Conservation (phyloP, 1,140 invertebrate species). For the Penaeus japonicus region DNA sequence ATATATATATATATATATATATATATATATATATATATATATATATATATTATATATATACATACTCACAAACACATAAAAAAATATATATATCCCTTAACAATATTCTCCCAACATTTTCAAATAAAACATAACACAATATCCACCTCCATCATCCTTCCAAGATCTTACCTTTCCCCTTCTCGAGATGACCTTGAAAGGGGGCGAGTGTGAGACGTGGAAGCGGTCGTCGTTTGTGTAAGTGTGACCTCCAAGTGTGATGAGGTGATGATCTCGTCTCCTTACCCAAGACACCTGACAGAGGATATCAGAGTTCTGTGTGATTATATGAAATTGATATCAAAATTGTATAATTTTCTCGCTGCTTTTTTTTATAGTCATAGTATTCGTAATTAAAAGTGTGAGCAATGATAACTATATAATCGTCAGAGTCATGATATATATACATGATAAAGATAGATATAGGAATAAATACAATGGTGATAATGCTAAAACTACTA, state of each 20-base stretch:
- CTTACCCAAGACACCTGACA: constrained; percentile 78
- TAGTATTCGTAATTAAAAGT: too few relatives aligned
- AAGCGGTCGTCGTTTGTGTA: constrained; percentile 87
- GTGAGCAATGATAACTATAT: too few relatives aligned
- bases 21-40: neutral
- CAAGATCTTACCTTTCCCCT: constrained; percentile 7
- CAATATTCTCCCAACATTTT: neutral
- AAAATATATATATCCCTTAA: too few relatives aligned
- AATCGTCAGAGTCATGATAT: too few relatives aligned
- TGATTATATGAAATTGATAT: too few relatives aligned
- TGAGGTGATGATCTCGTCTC: constrained; percentile 79
- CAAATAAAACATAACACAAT: neutral
- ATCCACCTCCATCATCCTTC: neutral
- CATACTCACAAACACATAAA: too few relatives aligned
- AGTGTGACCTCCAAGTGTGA: constrained; percentile 82
- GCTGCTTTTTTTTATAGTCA: too few relatives aligned
- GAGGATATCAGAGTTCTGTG: too few relatives aligned
- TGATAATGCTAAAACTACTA: too few relatives aligned
- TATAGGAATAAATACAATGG: too few relatives aligned
- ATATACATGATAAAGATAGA: too few relatives aligned
- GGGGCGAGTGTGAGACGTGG: constrained; percentile 64
- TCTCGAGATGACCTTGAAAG: constrained; percentile 16
- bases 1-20: neutral
- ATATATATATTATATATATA: neutral
- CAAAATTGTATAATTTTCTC: too few relatives aligned